Conservation (phyloP, 2,797 vertebrate genomes). For the Protonibea diacanthus region DNA sequence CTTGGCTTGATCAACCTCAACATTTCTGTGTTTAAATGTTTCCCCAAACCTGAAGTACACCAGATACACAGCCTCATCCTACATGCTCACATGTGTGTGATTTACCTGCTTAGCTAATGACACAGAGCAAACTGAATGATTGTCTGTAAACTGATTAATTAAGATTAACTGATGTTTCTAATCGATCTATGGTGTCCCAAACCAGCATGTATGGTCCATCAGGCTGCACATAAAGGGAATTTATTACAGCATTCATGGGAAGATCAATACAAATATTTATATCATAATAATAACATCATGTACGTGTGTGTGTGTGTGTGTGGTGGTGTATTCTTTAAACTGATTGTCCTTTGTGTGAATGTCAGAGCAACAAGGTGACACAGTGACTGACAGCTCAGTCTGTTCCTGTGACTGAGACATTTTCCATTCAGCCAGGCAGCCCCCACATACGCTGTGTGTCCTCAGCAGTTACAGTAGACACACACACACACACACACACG, state of each 20-base stretch:
- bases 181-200: too few relatives aligned
- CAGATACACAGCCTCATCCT: too few relatives aligned
- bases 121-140: too few relatives aligned
- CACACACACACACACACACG: not conserved
- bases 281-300: not conserved
- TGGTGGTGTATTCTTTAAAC: not conserved
- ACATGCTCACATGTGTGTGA: too few relatives aligned
- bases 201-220: not conserved
- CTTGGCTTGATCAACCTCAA: too few relatives aligned
- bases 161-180: too few relatives aligned
- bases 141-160: not conserved
- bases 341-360: slow-evolving; percentile 34
- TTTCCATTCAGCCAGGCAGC: slow-evolving; percentile 43
- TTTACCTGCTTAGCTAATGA: too few relatives aligned
- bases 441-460: not conserved
- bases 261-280: not conserved
- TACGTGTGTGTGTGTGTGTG: not conserved
- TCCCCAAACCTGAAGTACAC: too few relatives aligned
- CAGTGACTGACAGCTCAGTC: slow-evolving; percentile 55
- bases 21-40: too few relatives aligned
- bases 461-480: not conserved
- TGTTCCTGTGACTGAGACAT: slow-evolving; percentile 28
- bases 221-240: not conserved
- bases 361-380: slow-evolving; percentile 40
- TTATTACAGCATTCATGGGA: not conserved